These are phyloP conservation scores for Zelostemma sp. DNA, from an alignment of 1,140 invertebrate genomes.

Conservation along the genomic window DNA sequence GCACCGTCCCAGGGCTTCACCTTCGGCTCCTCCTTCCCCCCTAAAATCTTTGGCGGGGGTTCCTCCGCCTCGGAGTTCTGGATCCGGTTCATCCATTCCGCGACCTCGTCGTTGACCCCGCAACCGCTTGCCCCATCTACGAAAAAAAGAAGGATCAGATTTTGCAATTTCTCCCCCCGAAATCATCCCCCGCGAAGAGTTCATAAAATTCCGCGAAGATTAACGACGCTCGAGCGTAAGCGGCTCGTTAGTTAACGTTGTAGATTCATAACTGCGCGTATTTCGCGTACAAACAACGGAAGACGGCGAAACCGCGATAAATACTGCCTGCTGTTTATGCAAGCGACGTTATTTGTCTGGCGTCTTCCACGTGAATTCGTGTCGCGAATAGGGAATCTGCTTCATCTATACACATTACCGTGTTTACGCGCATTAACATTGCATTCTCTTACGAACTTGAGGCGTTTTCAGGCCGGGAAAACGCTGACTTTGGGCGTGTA, in stretches of 20 bases:
- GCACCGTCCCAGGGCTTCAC: constrained; percentile 55
- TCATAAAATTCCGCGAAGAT: constrained; percentile 35
- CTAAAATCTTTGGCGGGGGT: constrained; percentile 50
- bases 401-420: no score
- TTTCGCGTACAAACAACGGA: constrained; percentile 36
- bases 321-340: constrained; percentile 45
- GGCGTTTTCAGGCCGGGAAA: no score
- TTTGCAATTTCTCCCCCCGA: neutral
- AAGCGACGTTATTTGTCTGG: constrained; percentile 24
- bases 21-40: constrained; percentile 61
- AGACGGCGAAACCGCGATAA: constrained; percentile 49
- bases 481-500: no score
- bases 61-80: constrained; percentile 88
- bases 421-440: constrained; percentile 4
- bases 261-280: constrained; percentile 48
- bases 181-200: neutral
- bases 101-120: constrained; percentile 87
- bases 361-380: constrained; percentile 22
- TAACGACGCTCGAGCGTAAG: constrained; percentile 31
- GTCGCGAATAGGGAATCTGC: constrained; percentile 11
- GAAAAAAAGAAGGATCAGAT: constrained; percentile 21
- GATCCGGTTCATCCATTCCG: constrained; percentile 92
- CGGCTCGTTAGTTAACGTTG: constrained; percentile 44
- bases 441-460: no score
- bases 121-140: constrained; percentile 85